phyloP scores from a whole-genome alignment of 2,797 vertebrate genomes.

The Ispidina picta region DNA sequence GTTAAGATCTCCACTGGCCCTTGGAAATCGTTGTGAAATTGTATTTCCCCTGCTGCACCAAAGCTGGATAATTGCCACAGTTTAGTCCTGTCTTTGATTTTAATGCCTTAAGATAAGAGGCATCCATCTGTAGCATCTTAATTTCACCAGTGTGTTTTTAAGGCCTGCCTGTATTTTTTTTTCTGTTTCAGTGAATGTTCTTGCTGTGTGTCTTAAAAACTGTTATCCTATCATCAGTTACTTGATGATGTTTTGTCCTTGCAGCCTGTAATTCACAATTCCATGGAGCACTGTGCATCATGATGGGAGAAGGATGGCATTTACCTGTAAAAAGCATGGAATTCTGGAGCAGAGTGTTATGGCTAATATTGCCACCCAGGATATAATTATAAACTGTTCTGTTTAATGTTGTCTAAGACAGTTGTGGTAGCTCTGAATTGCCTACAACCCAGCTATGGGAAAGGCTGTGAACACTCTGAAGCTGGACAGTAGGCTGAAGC shows the following conservation, averaged over 20 bases:
- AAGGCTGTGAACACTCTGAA: background rate
- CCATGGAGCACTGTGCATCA: background rate
- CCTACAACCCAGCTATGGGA: background rate
- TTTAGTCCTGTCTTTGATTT: constrained; percentile 4
- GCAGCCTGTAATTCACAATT: background rate
- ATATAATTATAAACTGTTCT: background rate
- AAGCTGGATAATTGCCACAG: background rate
- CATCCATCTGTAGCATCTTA: background rate
- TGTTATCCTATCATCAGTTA: background rate
- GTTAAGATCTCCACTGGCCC: background rate
- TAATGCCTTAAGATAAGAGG: background rate
- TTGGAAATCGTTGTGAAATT: background rate
- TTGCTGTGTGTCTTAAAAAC: background rate
- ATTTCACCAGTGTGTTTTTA: background rate
- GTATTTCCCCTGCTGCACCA: background rate
- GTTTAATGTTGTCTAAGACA: background rate
- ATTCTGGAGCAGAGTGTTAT: background rate
- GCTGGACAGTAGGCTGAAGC: background rate
- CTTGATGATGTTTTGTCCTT: background rate
- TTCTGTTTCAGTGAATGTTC: background rate
- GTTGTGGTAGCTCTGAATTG: background rate
- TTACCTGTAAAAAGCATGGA: background rate
- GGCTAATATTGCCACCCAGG: background rate
- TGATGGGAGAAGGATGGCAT: background rate
- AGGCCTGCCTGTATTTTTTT: background rate